These are phyloP conservation scores for Erinaceus europaeus DNA, from an alignment of 2,113 vertebrate genomes.

Conservation along the genomic window DNA sequence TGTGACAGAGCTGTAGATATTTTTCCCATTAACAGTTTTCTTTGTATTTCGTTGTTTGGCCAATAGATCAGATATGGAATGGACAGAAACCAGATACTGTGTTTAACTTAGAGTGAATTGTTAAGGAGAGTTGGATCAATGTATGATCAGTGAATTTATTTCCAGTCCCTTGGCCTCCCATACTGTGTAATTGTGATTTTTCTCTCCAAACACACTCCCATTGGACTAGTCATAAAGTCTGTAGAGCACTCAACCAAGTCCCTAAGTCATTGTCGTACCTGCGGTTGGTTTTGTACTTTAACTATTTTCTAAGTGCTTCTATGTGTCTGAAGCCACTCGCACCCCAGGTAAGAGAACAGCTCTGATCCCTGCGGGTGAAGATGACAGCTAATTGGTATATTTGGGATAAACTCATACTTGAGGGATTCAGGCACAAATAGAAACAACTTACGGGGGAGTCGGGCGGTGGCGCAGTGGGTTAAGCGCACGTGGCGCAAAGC, in stretches of 20 bases:
- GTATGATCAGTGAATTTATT: slow-evolving; percentile 5
- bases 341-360: slow-evolving; percentile 54
- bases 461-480: too few relatives aligned
- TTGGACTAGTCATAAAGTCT: not conserved
- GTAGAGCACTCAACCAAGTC: not conserved
- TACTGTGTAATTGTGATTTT: slow-evolving; percentile 11
- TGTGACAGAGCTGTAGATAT: not conserved
- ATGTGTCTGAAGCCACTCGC: not conserved
- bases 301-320: slow-evolving; percentile 25
- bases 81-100: not conserved
- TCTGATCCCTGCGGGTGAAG: slow-evolving; percentile 17
- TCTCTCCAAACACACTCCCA: not conserved
- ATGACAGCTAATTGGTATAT: not conserved
- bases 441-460: slow-evolving; percentile 12
- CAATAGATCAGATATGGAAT: not conserved
- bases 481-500: too few relatives aligned
- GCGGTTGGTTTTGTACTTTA: not conserved
- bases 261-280: not conserved
- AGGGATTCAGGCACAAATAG: slow-evolving; percentile 17
- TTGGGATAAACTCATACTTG: slow-evolving; percentile 41
- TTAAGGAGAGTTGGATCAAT: slow-evolving; percentile 14
- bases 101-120: slow-evolving; percentile 29
- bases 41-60: slow-evolving; percentile 23
- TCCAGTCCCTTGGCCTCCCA: not conserved
- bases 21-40: slow-evolving; percentile 26